Conservation (phyloP, 2,113 vertebrate genomes). For the Platycercus adscitus region DNA sequence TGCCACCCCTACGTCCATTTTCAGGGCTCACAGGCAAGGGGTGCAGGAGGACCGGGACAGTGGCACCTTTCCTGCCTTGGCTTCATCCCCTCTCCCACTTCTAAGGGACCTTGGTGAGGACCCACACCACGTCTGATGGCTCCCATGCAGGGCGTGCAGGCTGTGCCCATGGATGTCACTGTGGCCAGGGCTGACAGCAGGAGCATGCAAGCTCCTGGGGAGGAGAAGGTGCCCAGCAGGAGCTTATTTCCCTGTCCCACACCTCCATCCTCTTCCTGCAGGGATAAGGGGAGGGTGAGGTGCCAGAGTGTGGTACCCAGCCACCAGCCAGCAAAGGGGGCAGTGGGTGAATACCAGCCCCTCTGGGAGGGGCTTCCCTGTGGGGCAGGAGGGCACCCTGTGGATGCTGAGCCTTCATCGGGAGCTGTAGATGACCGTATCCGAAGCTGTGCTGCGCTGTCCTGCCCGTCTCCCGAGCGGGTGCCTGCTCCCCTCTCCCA, state of each 20-base stretch:
- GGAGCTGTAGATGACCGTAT: not conserved
- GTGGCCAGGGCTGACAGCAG: accelerated
- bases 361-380: not conserved
- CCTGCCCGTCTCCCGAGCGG: not conserved
- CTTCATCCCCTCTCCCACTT: not conserved
- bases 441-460: not conserved
- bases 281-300: not conserved
- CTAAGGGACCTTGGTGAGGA: not conserved
- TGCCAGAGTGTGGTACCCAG: not conserved
- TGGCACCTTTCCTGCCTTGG: not conserved
- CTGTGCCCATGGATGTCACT: not conserved
- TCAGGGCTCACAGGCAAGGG: not conserved
- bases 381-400: not conserved
- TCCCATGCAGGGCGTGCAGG: accelerated
- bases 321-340: not conserved
- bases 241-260: not conserved
- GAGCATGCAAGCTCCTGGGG: accelerated
- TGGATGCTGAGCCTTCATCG: accelerated
- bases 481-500: not conserved
- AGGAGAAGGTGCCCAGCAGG: not conserved
- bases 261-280: not conserved
- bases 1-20: not conserved
- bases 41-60: not conserved
- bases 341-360: not conserved
- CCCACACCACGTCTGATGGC: not conserved